A percentile compares a stretch with the other conserved stretches of the same genome.
Evolutionary conservation across 1,140 invertebrate genomes (phyloP).

Genomic region (Atta texana): DNA sequence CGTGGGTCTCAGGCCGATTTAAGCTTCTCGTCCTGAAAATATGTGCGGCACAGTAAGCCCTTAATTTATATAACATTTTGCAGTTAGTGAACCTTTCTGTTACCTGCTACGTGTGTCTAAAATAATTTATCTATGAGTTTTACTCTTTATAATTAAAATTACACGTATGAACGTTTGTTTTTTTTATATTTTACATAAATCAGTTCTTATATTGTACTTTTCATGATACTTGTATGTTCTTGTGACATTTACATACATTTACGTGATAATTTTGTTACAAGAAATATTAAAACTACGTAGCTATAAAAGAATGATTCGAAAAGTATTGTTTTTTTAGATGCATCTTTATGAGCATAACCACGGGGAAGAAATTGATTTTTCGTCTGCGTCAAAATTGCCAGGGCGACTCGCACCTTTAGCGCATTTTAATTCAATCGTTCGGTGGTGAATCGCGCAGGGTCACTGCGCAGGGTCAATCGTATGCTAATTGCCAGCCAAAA

Average conservation of each 20-base stretch:
- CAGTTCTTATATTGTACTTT: background rate
- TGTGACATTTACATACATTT: background rate
- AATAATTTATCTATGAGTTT: background rate
- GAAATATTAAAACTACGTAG: background rate
- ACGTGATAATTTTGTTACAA: background rate
- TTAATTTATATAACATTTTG: slow-evolving; percentile 36
- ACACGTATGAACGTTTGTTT: no score
- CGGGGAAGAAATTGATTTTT: slow-evolving; percentile 45
- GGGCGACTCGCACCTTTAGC: slow-evolving; percentile 68
- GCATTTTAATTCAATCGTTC: slow-evolving; percentile 79
- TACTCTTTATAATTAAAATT: background rate
- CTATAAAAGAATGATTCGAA: background rate
- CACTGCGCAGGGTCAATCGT: slow-evolving; percentile 85
- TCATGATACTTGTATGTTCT: background rate
- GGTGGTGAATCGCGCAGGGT: slow-evolving; percentile 69
- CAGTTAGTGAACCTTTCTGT: background rate
- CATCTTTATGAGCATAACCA: background rate
- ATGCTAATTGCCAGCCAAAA: slow-evolving; percentile 86
- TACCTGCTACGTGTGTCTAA: background rate
- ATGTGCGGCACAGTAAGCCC: slow-evolving; percentile 9
- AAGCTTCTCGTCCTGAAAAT: slow-evolving; percentile 34
- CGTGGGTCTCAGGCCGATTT: slow-evolving; percentile 26
- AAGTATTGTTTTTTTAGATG: background rate
- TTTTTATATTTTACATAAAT: background rate
- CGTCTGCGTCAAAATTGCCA: slow-evolving; percentile 64